Percentiles rank a stretch among this genome's conserved stretches.
Conservation (phyloP, 2,888 invertebrate genomes). For the Electrophaes corylata region DNA sequence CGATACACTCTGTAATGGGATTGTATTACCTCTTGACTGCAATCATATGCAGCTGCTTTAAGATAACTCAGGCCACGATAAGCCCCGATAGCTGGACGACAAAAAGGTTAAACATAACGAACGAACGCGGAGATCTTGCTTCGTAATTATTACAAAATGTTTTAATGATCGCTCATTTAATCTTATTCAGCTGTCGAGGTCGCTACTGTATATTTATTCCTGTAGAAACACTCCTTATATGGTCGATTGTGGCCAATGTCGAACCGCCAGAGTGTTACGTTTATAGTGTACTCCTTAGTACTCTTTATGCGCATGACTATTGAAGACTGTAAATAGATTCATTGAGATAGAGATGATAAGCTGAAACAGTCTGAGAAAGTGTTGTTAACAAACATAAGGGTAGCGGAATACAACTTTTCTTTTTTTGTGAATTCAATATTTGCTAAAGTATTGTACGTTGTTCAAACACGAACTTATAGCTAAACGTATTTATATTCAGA, state of each 20-base stretch:
- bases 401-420: constrained; percentile 21
- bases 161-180: constrained; percentile 61
- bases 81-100: constrained; percentile 22
- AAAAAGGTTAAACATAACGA: constrained; percentile 29
- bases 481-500: background rate
- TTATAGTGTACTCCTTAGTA: constrained; percentile 51
- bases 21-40: constrained; percentile 12
- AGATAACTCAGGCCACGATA: constrained; percentile 27
- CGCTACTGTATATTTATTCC: constrained; percentile 63
- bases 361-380: constrained; percentile 40
- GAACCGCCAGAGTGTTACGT: constrained; percentile 56
- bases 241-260: constrained; percentile 57
- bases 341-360: constrained; percentile 42
- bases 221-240: constrained; percentile 58
- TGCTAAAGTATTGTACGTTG: background rate
- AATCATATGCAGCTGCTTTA: constrained; percentile 18
- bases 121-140: constrained; percentile 33
- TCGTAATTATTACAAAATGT: constrained; percentile 53
- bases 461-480: background rate
- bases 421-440: background rate
- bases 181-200: constrained; percentile 52
- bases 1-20: constrained; percentile 10
- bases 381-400: constrained; percentile 17
- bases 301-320: constrained; percentile 40
- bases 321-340: constrained; percentile 49